phyloP scores from a whole-genome alignment of 2,888 invertebrate species.

The Miltochrista miniata region DNA sequence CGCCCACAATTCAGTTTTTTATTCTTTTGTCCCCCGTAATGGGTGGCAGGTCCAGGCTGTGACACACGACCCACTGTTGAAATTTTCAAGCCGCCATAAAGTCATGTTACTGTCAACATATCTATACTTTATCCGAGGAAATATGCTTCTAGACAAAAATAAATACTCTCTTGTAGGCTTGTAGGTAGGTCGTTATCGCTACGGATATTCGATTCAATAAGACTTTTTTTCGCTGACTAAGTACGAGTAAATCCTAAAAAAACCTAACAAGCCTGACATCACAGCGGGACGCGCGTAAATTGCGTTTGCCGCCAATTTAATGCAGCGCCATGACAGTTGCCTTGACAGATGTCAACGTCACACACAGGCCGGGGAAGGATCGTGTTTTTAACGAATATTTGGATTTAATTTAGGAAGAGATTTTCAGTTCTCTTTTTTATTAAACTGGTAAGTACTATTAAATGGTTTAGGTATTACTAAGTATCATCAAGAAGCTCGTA shows the following conservation, averaged over 20 bases:
- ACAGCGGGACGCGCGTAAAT: constrained; percentile 24
- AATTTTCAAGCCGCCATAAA: no score
- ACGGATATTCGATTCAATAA: constrained; percentile 3
- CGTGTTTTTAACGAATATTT: neutral
- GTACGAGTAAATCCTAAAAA: constrained; percentile 10
- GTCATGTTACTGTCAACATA: no score
- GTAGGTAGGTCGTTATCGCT: neutral
- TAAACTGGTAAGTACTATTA: no score
- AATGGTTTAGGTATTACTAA: no score
- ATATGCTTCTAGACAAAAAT: neutral
- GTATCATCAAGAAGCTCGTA: no score
- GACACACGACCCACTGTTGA: no score
- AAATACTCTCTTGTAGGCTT: neutral
- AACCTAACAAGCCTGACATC: constrained; percentile 8
- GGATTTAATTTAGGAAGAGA: no score
- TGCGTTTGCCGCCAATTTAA: constrained; percentile 35
- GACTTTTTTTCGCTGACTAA: constrained; percentile 9
- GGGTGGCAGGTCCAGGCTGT: no score
- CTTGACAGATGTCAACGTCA: constrained; percentile 41
- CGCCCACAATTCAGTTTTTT: no score
- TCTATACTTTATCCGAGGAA: neutral
- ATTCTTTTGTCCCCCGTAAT: no score
- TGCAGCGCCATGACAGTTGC: constrained; percentile 29
- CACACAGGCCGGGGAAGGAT: constrained; percentile 2
- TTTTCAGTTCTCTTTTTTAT: no score